phyloP scores from a whole-genome alignment of 2,113 vertebrate genomes.

The Carassius auratus region DNA sequence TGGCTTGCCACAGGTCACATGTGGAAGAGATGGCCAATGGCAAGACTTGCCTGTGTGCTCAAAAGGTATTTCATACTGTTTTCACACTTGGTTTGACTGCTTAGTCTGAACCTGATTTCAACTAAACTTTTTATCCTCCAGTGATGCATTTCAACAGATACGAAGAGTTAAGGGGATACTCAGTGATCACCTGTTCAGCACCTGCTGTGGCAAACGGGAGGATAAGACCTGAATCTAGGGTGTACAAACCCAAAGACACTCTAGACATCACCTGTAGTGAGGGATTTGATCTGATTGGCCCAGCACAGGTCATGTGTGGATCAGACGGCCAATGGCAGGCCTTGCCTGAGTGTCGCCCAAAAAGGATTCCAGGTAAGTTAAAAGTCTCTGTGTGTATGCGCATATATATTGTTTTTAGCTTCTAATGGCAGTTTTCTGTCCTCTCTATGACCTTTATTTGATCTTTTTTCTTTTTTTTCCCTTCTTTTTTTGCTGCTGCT shows the following conservation, averaged over 20 bases:
- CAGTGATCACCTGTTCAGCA: background rate
- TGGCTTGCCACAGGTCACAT: constrained; percentile 41
- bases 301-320: constrained; percentile 42
- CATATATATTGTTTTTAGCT: too few relatives aligned
- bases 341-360: constrained; percentile 27
- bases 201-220: background rate
- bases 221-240: background rate
- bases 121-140: background rate
- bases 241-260: background rate
- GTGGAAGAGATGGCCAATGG: constrained; percentile 52
- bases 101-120: background rate
- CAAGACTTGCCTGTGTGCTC: constrained; percentile 24
- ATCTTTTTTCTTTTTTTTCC: too few relatives aligned
- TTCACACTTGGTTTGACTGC: background rate
- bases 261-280: background rate
- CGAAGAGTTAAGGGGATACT: background rate
- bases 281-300: constrained; percentile 43
- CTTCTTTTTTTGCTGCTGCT: too few relatives aligned
- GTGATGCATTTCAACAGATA: background rate
- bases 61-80: background rate
- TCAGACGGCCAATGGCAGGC: constrained; percentile 46
- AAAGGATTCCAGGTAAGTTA: background rate
- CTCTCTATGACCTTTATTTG: too few relatives aligned
- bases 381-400: too few relatives aligned
- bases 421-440: too few relatives aligned